Evolutionary conservation across 35 echinoderm and acorn worm genomes (phyloP).

Genomic region (Apostichopus japonicus): DNA sequence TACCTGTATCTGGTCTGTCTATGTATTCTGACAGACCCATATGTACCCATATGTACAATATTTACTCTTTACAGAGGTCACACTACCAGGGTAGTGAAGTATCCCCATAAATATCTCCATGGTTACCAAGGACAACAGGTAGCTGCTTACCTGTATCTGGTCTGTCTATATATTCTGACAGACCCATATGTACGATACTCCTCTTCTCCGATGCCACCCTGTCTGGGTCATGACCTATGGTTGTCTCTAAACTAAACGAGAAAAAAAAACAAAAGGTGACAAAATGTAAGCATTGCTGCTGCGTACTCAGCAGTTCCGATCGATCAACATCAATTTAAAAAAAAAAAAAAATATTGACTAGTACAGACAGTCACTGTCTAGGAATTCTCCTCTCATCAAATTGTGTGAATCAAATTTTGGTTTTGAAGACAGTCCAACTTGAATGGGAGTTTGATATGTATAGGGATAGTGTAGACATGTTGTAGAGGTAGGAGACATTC

Average conservation of each 20-base stretch:
- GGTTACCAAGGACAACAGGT: too few relatives aligned
- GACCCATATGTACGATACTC: conserved; percentile 87
- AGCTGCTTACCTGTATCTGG: conserved; percentile 77
- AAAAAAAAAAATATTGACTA: not conserved
- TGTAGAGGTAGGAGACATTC: too few relatives aligned
- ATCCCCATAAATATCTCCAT: too few relatives aligned
- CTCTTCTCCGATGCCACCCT: conserved; percentile 82
- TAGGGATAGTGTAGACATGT: too few relatives aligned
- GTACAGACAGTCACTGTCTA: too few relatives aligned
- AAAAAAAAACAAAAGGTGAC: not conserved
- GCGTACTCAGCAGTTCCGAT: not conserved
- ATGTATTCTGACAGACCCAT: not conserved
- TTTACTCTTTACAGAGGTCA: too few relatives aligned
- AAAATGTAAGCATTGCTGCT: not conserved
- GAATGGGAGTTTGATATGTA: too few relatives aligned
- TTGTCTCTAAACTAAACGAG: conserved; percentile 58
- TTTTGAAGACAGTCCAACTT: too few relatives aligned
- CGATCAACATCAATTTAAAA: not conserved
- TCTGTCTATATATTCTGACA: conserved; percentile 91
- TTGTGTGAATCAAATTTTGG: too few relatives aligned
- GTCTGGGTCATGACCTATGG: conserved; percentile 70
- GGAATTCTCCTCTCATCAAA: too few relatives aligned
- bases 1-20: conserved; percentile 94
- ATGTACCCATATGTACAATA: not conserved
- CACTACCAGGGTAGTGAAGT: too few relatives aligned